A percentile compares a stretch with the other conserved stretches of the same genome.
phyloP scores from a whole-genome alignment of 1,140 invertebrate genomes.

The Halictus rubicundus region DNA sequence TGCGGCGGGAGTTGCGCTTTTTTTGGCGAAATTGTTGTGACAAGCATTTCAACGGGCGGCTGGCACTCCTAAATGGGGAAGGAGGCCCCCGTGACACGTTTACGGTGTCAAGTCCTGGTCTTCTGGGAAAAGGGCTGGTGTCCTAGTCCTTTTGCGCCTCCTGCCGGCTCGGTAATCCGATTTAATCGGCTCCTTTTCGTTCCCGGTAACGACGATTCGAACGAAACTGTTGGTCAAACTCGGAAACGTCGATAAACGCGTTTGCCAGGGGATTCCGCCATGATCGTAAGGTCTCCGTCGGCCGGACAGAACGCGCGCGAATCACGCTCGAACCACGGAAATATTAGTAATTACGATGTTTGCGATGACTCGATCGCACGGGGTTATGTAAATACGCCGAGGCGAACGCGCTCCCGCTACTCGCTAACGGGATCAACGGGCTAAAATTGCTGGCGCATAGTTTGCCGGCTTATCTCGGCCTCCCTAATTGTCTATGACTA shows the following conservation, averaged over 20 bases:
- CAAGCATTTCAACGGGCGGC: conserved; percentile 67
- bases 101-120: conserved; percentile 66
- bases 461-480: conserved; percentile 52
- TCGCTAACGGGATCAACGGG: conserved; percentile 31
- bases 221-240: conserved; percentile 38
- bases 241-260: conserved; percentile 40
- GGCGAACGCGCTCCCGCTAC: conserved; percentile 8
- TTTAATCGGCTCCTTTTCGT: conserved; percentile 68
- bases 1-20: conserved; percentile 62
- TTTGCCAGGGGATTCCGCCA: background rate
- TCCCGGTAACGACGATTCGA: conserved; percentile 48
- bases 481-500: conserved; percentile 69
- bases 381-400: conserved; percentile 15
- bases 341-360: background rate
- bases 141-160: conserved; percentile 7
- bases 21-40: conserved; percentile 75
- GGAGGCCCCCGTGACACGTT: conserved; percentile 63
- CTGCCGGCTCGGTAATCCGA: conserved; percentile 56
- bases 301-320: background rate
- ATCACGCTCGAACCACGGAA: background rate
- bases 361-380: background rate
- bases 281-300: conserved; percentile 18
- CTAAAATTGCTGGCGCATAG: conserved; percentile 34
- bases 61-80: conserved; percentile 50
- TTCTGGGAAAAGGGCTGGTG: conserved; percentile 68